Evolutionary conservation across 2,888 invertebrate species (phyloP).

Genomic region (Polydrusus tereticollis): DNA sequence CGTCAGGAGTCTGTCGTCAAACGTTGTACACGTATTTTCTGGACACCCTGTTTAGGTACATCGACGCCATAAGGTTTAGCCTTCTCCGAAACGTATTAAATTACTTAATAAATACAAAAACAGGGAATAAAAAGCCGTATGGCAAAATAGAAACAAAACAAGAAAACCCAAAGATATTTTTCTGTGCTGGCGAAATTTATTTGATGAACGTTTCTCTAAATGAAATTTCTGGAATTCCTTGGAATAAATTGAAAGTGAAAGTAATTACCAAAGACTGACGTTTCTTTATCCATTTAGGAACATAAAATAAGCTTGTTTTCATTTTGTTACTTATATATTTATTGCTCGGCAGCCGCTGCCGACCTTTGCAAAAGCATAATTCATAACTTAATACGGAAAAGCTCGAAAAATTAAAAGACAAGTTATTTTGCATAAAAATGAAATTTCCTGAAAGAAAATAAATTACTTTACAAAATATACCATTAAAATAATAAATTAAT

Average conservation of each 20-base stretch:
- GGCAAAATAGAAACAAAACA: conserved; percentile 10
- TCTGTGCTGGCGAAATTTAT: conserved; percentile 24
- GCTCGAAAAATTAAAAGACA: neutral
- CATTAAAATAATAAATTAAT: neutral
- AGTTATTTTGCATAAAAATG: neutral
- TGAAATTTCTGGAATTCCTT: conserved; percentile 38
- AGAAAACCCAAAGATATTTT: conserved; percentile 16
- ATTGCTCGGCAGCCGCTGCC: conserved; percentile 11
- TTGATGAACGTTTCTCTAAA: conserved; percentile 34
- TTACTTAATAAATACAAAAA: conserved; percentile 2
- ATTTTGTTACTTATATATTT: conserved; percentile 27
- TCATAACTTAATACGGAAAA: conserved; percentile 17
- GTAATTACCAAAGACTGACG: conserved; percentile 43
- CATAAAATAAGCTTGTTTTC: conserved; percentile 29
- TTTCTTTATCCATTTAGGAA: conserved; percentile 30
- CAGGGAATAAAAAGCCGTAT: neutral
- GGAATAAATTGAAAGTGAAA: conserved; percentile 44
- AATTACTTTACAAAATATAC: conserved; percentile 6
- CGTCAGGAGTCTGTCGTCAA: no score
- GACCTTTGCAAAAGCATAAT: conserved; percentile 10
- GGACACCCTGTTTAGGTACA: no score
- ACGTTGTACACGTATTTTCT: no score
- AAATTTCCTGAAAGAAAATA: neutral
- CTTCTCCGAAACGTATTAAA: neutral
- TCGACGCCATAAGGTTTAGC: neutral